These are phyloP conservation scores for Lethenteron camtschaticum DNA, from an alignment of 2,113 vertebrate genomes.

Conservation along the genomic window DNA sequence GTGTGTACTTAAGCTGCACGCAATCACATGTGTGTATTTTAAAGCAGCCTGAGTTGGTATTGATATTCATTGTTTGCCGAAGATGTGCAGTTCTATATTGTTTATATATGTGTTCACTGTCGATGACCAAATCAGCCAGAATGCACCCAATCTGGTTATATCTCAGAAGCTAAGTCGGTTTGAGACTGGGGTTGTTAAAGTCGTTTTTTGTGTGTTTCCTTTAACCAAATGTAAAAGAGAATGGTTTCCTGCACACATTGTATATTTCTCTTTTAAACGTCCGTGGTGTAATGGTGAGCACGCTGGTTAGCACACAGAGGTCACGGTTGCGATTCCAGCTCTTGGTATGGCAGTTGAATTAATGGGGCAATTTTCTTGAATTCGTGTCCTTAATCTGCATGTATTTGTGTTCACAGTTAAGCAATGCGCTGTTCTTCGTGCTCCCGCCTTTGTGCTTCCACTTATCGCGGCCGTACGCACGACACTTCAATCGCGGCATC, in stretches of 20 bases:
- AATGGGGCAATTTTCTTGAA: conserved; percentile 2
- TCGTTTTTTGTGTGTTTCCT: not conserved
- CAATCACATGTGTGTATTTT: too few relatives aligned
- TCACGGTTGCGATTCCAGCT: conserved; percentile 7
- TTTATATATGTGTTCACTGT: not conserved
- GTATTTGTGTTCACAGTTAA: conserved; percentile 44
- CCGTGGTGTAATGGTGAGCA: conserved; percentile 6
- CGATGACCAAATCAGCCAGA: not conserved
- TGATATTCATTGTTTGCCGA: not conserved
- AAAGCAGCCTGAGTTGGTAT: not conserved
- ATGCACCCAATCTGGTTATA: too few relatives aligned
- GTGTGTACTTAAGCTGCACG: too few relatives aligned
- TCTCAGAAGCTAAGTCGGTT: not conserved
- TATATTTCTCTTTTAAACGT: conserved; percentile 13
- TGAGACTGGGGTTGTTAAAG: not conserved
- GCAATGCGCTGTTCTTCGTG: conserved; percentile 91
- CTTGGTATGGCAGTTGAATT: not conserved
- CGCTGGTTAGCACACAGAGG: not conserved
- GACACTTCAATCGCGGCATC: conserved; percentile 95
- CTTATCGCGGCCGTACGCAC: conserved; percentile 78
- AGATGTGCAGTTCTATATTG: not conserved
- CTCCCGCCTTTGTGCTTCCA: conserved; percentile 91
- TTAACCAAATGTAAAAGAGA: not conserved
- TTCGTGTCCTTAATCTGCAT: conserved; percentile 10
- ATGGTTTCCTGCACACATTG: conserved; percentile 2